phyloP scores from a whole-genome alignment of 1,140 invertebrate species.

The Cryptotermes secundus region DNA sequence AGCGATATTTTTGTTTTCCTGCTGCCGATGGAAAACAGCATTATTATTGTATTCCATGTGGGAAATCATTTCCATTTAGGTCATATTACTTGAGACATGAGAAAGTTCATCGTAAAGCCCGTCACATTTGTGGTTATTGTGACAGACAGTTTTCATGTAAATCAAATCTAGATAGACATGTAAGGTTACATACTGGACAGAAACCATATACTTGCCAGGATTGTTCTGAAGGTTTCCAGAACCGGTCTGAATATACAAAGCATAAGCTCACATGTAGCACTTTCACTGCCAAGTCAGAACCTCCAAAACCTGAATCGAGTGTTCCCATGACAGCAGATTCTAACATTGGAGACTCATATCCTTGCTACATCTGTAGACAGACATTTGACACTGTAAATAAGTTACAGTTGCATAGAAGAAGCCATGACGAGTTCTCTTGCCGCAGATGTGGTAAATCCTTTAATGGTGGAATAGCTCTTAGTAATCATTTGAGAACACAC shows the following conservation, averaged over 20 bases:
- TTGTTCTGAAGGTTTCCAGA: conserved; percentile 20
- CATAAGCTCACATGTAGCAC: not conserved
- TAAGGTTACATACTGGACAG: conserved; percentile 22
- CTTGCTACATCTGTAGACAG: conserved; percentile 24
- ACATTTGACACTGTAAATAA: not conserved
- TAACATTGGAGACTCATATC: not conserved
- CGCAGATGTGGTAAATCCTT: conserved; percentile 28
- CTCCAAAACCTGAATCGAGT: not conserved
- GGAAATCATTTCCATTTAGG: conserved; percentile 16
- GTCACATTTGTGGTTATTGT: conserved; percentile 10
- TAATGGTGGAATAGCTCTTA: conserved; percentile 23
- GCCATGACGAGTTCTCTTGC: conserved; percentile 15
- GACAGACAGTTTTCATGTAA: conserved; percentile 25
- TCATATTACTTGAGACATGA: conserved; percentile 24
- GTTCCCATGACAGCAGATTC: too few relatives aligned
- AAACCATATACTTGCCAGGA: conserved; percentile 14
- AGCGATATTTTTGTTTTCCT: not conserved
- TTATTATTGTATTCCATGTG: conserved; percentile 9
- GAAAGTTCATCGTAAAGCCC: conserved; percentile 6
- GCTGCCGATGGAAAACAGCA: not conserved
- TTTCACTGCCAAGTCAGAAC: not conserved
- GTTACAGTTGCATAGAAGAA: conserved; percentile 20
- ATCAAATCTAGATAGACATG: not conserved
- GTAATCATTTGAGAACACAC: conserved; percentile 30
- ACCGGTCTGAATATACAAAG: conserved; percentile 22